Evolutionary conservation across 1,140 invertebrate species (phyloP), one percentile per base, ranked within the genome.

Genomic region (Drosophila baimaii): DNA sequence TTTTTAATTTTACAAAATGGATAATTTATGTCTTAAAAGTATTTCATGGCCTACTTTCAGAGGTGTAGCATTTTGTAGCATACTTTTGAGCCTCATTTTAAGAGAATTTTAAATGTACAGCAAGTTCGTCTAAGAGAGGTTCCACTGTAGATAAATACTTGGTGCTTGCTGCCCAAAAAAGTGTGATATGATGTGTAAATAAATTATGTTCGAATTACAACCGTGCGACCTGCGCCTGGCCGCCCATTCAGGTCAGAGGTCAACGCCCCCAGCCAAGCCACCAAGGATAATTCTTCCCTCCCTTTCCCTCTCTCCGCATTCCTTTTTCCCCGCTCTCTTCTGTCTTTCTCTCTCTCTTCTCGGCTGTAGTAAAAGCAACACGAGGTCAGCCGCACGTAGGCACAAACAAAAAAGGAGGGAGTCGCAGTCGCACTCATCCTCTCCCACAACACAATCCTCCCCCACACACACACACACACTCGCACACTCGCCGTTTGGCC

Each of bases 161-260:
- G 25, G 8, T 21, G 17, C 12, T 23, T 57, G 64, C 61, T 75
- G 73, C 65, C 68, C 43, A 61, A 77, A 81, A 81, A 77, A 39
- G 44, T 57, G 52, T 58, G 55, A 58, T 52, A 63, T 74, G 62
- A 61, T 61, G 63, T 66, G 78, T 86, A 83, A 88, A 88, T 86
- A 88, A 82, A 70, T 82, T 47, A 88, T 86, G 75, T 57, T 56
- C 49, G 59, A 69, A 59, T 84, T 84, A 84, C 81, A 72, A 84
- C 59, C 59, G 41, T 56, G 51, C 73, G 73, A 85, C 59, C 73
- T 68, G 77, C 66, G 58, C 55, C 56, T 65, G 80, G 55, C 56
- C 37, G 52, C 62, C 49, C 83, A 86, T 82, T 86, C 66, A 76
- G 83, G 83, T 86, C 79, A 86, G 58, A 79, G 83, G 75, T 86